Evolutionary conservation across 2,113 vertebrate species (phyloP), one percentile per base, ranked within the genome.

Genomic region (Irena cyanogastra): DNA sequence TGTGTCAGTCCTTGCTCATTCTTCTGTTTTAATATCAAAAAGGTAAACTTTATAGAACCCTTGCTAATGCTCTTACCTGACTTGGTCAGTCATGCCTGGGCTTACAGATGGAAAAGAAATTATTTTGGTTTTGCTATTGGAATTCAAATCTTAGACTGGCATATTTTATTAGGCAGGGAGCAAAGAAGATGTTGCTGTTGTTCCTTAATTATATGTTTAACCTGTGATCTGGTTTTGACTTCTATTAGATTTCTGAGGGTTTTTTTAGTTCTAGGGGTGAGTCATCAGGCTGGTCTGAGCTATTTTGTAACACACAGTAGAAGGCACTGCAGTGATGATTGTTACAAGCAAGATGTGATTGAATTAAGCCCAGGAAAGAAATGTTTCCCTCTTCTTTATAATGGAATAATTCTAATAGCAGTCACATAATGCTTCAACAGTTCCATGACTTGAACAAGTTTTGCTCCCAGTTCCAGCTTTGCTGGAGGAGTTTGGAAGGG

Each of bases 281-380:
- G 59, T 94, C 83, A 91, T 39, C 31, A 4, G 69, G 65, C 74
- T 91, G 68, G 77, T 20, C 87, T 79, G 87, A 75, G 87, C 61
- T 82, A 2, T 74, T 91, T 35, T 37, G 26, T 63, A 41, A 37
- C 44, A 56, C 54, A 56, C 70, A 87, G 13, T 56, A 10, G 39
- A 60, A 88, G n/a, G 57, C 71, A 45, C n/a, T 13, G 52, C 78
- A 49, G 56, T 30, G 35, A 7, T 52, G 66, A 18, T 84, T 82
- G 44, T 63, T 75, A 22, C 47, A 30, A 68, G 84, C 82, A 76
- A 7, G 50, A 72, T 37, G 56, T 57, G 76, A 93, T 41, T 92
- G 64, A 91, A 68, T 92, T 93, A 79, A 92, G 23, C 49, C 27
- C 69, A 96, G 87, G 93, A 95, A 94, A 96, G 23, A 30, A 71